These are phyloP conservation scores for Rallus crepitans DNA, from an alignment of 2,797 vertebrate genomes.

Conservation along the genomic window DNA sequence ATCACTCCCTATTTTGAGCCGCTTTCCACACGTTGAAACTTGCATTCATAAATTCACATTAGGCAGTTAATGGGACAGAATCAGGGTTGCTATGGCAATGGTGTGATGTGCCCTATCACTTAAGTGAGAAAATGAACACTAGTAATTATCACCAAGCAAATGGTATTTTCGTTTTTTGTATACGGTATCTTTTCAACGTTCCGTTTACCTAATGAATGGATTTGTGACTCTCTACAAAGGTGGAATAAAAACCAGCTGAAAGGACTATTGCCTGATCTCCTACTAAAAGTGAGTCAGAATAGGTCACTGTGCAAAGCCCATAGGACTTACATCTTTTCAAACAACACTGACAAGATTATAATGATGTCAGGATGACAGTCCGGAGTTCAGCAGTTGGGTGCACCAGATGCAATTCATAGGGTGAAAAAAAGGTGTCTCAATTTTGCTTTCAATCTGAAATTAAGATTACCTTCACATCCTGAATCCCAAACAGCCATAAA, in stretches of 20 bases:
- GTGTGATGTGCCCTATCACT: slow-evolving; percentile 64
- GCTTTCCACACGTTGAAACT: slow-evolving; percentile 68
- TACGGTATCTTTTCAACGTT: slow-evolving; percentile 28
- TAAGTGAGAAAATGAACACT: slow-evolving; percentile 72
- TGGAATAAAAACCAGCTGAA: background rate
- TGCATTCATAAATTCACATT: slow-evolving; percentile 80
- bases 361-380: background rate
- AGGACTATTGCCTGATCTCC: background rate
- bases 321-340: background rate
- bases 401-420: background rate
- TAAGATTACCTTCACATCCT: background rate
- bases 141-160: slow-evolving; percentile 78
- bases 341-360: background rate
- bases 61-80: slow-evolving; percentile 76
- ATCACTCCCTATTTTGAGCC: slow-evolving; percentile 57
- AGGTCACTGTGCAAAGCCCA: background rate
- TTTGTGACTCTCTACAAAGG: background rate
- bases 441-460: background rate
- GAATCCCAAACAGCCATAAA: background rate
- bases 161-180: slow-evolving; percentile 63
- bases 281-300: background rate
- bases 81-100: slow-evolving; percentile 81
- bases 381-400: background rate
- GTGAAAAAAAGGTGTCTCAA: background rate
- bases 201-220: slow-evolving; percentile 48